Evolutionary conservation across 2,888 invertebrate species (phyloP).

Genomic region (Matsumyia berberina): DNA sequence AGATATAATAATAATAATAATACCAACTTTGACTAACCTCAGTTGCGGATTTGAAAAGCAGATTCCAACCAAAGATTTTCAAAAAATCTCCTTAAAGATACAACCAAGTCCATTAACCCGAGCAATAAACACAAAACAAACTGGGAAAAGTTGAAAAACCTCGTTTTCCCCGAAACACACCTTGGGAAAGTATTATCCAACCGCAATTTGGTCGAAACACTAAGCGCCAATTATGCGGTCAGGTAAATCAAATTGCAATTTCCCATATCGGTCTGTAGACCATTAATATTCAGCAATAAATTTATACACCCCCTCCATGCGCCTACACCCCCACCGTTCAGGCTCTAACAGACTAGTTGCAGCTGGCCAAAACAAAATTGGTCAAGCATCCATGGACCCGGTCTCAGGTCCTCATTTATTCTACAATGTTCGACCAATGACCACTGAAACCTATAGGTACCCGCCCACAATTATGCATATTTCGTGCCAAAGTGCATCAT

Average conservation of each 20-base stretch:
- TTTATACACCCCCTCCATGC: slow-evolving; percentile 13
- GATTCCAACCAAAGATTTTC: too few species aligned
- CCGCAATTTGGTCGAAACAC: slow-evolving; percentile 57
- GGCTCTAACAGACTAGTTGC: slow-evolving; percentile 50
- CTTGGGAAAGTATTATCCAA: slow-evolving; percentile 40
- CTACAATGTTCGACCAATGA: slow-evolving; percentile 71
- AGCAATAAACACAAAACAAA: background rate
- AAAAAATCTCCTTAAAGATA: too few species aligned
- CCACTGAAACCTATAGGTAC: slow-evolving; percentile 68
- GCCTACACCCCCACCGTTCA: background rate
- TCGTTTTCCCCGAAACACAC: slow-evolving; percentile 17
- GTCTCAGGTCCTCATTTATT: slow-evolving; percentile 56
- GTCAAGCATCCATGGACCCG: slow-evolving; percentile 34
- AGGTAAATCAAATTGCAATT: slow-evolving; percentile 73
- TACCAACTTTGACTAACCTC: too few species aligned
- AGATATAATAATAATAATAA: too few species aligned
- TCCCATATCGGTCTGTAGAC: slow-evolving; percentile 58
- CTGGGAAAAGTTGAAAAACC: slow-evolving; percentile 53
- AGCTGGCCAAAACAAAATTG: slow-evolving; percentile 60
- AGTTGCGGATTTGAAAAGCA: too few species aligned
- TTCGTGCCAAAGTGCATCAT: slow-evolving; percentile 72
- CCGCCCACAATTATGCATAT: slow-evolving; percentile 74
- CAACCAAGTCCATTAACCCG: slow-evolving; percentile 18
- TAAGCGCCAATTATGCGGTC: slow-evolving; percentile 74
- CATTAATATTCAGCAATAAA: slow-evolving; percentile 72